phyloP scores from a whole-genome alignment of 2,888 invertebrate genomes.

The Branchipolynoe longqiensis region DNA sequence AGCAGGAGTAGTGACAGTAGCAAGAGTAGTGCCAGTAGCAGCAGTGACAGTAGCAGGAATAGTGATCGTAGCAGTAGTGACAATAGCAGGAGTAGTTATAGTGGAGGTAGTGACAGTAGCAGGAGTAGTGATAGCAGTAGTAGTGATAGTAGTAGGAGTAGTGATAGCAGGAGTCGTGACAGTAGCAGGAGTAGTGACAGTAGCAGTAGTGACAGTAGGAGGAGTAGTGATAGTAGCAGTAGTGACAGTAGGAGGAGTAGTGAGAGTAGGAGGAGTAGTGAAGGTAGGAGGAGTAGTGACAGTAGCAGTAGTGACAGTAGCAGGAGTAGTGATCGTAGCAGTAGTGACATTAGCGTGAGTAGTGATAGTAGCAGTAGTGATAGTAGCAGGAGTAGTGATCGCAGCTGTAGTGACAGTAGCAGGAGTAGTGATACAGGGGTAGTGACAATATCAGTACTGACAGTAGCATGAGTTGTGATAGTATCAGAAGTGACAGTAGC shows the following conservation, averaged over 20 bases:
- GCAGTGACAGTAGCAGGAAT: conserved; percentile 3
- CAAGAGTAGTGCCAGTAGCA: background rate
- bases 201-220: background rate
- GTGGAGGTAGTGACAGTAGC: background rate
- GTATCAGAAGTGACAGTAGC: too few relatives aligned
- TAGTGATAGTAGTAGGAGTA: background rate
- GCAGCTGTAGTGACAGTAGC: too few relatives aligned
- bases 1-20: background rate
- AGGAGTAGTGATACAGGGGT: too few relatives aligned
- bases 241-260: background rate
- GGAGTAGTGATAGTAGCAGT: conserved; percentile 9
- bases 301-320: background rate
- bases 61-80: background rate
- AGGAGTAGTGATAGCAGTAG: conserved; percentile 4
- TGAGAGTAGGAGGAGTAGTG: conserved; percentile 1
- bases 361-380: too few relatives aligned
- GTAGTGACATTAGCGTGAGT: conserved; percentile 9
- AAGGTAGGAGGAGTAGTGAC: conserved; percentile 16
- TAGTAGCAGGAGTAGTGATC: too few relatives aligned
- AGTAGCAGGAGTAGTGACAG: background rate
- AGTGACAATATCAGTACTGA: too few relatives aligned
- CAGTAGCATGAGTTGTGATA: too few relatives aligned
- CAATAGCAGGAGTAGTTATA: background rate
- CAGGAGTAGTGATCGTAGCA: conserved; percentile 11
- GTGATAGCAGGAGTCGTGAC: background rate